Conservation (phyloP, 1,140 invertebrate genomes). For the Drosophila bocki region DNA sequence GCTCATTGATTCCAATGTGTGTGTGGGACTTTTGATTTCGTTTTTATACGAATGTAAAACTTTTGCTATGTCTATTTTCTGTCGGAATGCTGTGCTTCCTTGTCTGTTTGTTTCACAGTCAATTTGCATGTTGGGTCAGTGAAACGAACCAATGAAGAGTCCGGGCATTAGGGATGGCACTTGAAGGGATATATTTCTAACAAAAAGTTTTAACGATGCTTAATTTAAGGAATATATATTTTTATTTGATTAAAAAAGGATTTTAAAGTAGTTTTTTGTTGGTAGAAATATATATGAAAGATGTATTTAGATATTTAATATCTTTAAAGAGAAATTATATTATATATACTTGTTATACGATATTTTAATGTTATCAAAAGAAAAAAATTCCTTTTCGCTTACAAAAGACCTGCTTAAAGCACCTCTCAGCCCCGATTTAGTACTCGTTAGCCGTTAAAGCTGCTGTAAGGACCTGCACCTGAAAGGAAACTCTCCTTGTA, state of each 20-base stretch:
- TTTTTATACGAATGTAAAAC: conserved; percentile 52
- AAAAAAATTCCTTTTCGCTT: background rate
- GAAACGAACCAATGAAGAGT: conserved; percentile 28
- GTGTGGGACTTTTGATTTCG: conserved; percentile 60
- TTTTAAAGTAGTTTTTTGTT: too few species aligned
- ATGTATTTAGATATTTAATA: too few species aligned
- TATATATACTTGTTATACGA: background rate
- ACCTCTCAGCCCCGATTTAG: conserved; percentile 26
- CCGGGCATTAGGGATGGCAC: background rate
- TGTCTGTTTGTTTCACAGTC: conserved; percentile 32
- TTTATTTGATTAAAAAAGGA: too few species aligned
- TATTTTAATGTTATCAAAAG: background rate
- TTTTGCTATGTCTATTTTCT: conserved; percentile 54
- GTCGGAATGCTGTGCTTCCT: conserved; percentile 13
- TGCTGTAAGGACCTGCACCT: conserved; percentile 48
- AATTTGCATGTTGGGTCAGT: conserved; percentile 49
- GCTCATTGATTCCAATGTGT: conserved; percentile 59
- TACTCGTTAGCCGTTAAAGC: conserved; percentile 49
- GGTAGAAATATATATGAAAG: background rate
- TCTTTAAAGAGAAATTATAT: too few species aligned
- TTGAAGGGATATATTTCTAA: too few species aligned
- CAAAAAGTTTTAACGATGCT: background rate
- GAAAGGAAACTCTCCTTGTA: conserved; percentile 32
- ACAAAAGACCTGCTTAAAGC: conserved; percentile 34
- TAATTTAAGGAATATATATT: background rate